Evolutionary conservation across 2,113 vertebrate genomes (phyloP).

Genomic region (Natator depressus): DNA sequence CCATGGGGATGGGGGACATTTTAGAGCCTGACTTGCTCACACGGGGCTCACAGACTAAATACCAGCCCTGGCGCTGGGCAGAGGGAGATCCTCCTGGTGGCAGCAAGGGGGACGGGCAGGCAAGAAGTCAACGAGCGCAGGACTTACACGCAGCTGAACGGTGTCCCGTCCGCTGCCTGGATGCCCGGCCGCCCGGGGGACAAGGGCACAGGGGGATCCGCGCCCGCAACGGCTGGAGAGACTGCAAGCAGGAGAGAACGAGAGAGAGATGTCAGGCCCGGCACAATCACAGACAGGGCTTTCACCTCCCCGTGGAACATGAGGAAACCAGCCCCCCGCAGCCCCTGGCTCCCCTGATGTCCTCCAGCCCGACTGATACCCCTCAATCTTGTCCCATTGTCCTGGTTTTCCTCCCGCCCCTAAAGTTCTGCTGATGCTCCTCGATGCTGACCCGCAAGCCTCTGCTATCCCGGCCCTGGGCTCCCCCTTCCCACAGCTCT

Average conservation of each 20-base stretch:
- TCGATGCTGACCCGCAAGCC: background rate
- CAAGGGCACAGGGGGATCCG: conserved; percentile 75
- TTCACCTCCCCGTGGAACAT: background rate
- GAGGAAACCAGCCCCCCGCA: background rate
- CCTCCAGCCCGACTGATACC: background rate
- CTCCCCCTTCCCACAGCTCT: background rate
- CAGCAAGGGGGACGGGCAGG: background rate
- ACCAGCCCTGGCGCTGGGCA: background rate
- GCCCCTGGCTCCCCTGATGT: background rate
- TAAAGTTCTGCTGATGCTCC: background rate
- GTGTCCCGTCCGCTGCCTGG: conserved; percentile 66
- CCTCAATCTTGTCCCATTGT: background rate
- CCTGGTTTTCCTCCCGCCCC: background rate
- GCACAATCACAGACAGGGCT: background rate
- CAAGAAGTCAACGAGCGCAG: background rate
- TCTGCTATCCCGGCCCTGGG: background rate
- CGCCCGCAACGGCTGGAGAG: conserved; percentile 58
- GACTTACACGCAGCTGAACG: conserved; percentile 72
- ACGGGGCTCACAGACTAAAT: background rate
- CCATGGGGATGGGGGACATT: too few species aligned
- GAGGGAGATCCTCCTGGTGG: background rate
- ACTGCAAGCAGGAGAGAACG: conserved; percentile 10
- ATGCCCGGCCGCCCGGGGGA: conserved; percentile 74
- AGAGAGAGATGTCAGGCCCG: background rate
- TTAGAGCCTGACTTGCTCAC: background rate